phyloP scores from a whole-genome alignment of 2,113 vertebrate species.

The Laticauda laticaudata region DNA sequence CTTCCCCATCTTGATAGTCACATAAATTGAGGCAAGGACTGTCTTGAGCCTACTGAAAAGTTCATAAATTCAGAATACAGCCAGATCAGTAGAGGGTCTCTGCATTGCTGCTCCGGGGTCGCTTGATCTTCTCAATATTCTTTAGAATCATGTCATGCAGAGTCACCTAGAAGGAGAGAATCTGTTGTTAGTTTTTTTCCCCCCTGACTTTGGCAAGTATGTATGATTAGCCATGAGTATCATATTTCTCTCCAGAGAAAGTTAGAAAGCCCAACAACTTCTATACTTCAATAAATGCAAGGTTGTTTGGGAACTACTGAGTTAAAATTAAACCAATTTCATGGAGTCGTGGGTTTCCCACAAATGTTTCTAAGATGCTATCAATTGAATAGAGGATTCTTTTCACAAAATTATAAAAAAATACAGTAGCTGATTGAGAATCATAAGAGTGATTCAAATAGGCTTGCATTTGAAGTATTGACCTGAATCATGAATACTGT shows the following conservation, averaged over 20 bases:
- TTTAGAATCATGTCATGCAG: conserved; percentile 99
- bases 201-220: neutral
- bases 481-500: neutral
- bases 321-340: neutral
- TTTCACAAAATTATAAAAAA: neutral
- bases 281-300: neutral
- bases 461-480: neutral
- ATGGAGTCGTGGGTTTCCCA: neutral
- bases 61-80: conserved; percentile 72
- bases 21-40: conserved; percentile 80
- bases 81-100: conserved; percentile 92
- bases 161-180: conserved; percentile 79
- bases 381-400: neutral
- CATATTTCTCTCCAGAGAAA: neutral
- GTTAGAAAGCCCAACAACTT: neutral
- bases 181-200: neutral
- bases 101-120: conserved; percentile 97
- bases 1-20: conserved; percentile 78
- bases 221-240: neutral
- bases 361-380: neutral
- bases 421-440: neutral
- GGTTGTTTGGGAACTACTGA: neutral
- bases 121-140: conserved; percentile 99
- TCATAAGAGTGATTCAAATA: neutral
- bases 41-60: conserved; percentile 79